Percentiles rank a stretch among this genome's conserved stretches.
Evolutionary conservation across 2,797 vertebrate genomes (phyloP).

Genomic region (Rhincodon typus): DNA sequence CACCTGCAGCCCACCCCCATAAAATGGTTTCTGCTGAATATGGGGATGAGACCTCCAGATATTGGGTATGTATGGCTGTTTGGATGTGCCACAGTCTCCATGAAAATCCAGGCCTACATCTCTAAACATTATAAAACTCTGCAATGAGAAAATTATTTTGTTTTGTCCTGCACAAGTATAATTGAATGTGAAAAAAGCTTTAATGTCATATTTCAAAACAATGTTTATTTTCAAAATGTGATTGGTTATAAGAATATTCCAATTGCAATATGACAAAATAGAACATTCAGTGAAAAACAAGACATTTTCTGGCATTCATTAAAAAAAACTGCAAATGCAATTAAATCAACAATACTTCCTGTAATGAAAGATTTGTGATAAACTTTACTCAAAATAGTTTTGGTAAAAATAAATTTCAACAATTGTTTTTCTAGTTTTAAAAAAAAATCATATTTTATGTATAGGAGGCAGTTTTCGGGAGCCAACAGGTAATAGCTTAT

Average conservation of each 20-base stretch:
- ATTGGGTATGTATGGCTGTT: too few species aligned
- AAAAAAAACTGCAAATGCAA: slow-evolving; percentile 18
- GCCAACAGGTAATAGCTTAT: not conserved
- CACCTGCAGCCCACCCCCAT: too few species aligned
- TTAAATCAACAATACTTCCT: slow-evolving; percentile 10
- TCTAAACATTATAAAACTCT: not conserved
- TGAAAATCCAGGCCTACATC: too few species aligned
- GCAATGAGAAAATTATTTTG: not conserved
- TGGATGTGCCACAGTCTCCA: too few species aligned
- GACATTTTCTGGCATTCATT: not conserved
- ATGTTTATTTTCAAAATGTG: not conserved
- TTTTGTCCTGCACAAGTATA: not conserved
- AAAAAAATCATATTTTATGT: slow-evolving; percentile 18
- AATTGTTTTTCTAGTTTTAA: not conserved
- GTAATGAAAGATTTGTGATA: not conserved
- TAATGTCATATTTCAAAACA: not conserved
- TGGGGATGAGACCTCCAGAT: too few species aligned
- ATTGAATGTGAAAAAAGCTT: not conserved
- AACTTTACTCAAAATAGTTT: not conserved
- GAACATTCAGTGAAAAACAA: not conserved
- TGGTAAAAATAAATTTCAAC: not conserved
- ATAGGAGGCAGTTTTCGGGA: not conserved
- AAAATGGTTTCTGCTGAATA: too few species aligned
- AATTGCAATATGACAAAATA: not conserved
- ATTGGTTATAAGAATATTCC: not conserved